phyloP scores from a whole-genome alignment of 2,888 invertebrate genomes.

The Deilephila porcellus region DNA sequence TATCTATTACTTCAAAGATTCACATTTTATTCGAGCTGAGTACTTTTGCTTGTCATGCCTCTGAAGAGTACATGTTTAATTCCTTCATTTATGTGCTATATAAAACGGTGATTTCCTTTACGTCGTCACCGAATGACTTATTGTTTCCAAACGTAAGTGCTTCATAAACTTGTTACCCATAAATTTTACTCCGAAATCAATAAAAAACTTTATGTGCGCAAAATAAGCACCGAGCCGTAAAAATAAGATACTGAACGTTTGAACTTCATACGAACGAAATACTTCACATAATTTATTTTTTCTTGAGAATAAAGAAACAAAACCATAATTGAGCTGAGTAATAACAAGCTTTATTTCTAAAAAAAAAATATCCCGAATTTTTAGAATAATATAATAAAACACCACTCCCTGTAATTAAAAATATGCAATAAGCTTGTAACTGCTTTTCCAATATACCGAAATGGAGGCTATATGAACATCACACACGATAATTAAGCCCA shows the following conservation, averaged over 20 bases:
- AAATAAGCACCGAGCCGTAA: constrained; percentile 34
- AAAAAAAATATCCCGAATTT: background rate
- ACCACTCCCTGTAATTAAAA: background rate
- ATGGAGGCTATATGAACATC: background rate
- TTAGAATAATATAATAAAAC: background rate
- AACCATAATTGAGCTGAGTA: background rate
- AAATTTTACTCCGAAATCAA: constrained; percentile 52
- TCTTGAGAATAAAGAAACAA: background rate
- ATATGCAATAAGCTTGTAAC: background rate
- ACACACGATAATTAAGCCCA: background rate
- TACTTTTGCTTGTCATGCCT: background rate
- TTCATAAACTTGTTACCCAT: constrained; percentile 51
- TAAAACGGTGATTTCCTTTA: constrained; percentile 45
- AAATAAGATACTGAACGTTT: constrained; percentile 30
- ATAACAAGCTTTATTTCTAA: background rate
- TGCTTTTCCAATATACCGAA: background rate
- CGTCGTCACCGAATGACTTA: constrained; percentile 49
- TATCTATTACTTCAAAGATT: background rate
- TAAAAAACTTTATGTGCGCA: constrained; percentile 41
- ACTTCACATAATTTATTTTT: constrained; percentile 1
- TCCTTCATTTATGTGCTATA: constrained; percentile 37
- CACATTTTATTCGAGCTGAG: background rate
- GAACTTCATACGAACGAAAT: background rate
- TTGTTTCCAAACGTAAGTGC: constrained; percentile 52
- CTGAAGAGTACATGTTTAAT: background rate